Conservation (phyloP, 2,888 invertebrate species). For the Tubiluchus corallicola region DNA sequence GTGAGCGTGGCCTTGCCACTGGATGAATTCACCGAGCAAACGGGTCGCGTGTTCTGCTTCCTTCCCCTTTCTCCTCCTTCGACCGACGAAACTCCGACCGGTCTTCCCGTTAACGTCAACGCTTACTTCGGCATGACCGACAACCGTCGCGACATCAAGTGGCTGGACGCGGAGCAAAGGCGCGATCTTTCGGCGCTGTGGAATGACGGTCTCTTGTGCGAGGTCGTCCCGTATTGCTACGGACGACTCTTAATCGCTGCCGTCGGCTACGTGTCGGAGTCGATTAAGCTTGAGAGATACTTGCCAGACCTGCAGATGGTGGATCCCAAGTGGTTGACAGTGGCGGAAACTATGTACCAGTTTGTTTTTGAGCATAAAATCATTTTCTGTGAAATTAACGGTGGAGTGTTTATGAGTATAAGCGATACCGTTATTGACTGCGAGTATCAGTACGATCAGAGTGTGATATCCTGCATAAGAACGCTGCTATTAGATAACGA, state of each 20-base stretch:
- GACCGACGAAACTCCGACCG: slow-evolving; percentile 17
- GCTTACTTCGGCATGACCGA: slow-evolving; percentile 23
- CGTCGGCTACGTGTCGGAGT: slow-evolving; percentile 4
- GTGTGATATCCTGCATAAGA: background rate
- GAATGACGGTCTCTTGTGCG: slow-evolving; percentile 20
- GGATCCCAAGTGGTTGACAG: slow-evolving; percentile 14
- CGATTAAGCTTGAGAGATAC: slow-evolving; percentile 9
- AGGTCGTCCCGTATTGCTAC: slow-evolving; percentile 20
- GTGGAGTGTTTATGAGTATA: slow-evolving; percentile 11
- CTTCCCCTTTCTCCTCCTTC: slow-evolving; percentile 22
- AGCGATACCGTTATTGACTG: slow-evolving; percentile 14
- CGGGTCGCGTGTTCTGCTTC: slow-evolving; percentile 24
- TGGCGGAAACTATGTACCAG: slow-evolving; percentile 7
- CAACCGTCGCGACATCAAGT: slow-evolving; percentile 23
- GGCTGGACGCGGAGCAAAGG: slow-evolving; percentile 19
- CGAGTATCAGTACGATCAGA: slow-evolving; percentile 7
- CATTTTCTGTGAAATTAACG: slow-evolving; percentile 9
- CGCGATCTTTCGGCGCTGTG: slow-evolving; percentile 16
- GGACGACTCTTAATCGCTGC: slow-evolving; percentile 8
- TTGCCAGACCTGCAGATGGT: slow-evolving; percentile 14
- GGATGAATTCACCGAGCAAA: slow-evolving; percentile 10
- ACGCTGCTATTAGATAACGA: background rate
- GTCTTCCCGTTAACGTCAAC: slow-evolving; percentile 24
- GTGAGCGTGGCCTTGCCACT: slow-evolving; percentile 18
- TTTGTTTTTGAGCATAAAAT: slow-evolving; percentile 4